Evolutionary conservation across 2,113 vertebrate species (phyloP), one percentile per base, ranked within the genome.

Genomic region (Channa argus): DNA sequence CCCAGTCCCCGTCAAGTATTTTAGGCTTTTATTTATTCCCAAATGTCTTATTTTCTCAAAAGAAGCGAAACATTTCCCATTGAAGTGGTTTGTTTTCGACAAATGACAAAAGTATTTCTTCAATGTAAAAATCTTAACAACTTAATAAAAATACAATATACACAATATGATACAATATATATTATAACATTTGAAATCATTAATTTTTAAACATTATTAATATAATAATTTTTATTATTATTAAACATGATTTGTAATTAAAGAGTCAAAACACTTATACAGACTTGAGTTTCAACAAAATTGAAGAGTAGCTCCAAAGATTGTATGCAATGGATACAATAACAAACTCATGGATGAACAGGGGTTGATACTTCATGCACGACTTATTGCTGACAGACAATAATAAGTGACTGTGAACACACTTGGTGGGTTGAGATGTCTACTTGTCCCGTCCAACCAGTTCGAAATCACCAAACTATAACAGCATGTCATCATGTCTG

Each of bases 41-140:
- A 79, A 59, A 65, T 52, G 63, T 47, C 34, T 67, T 6, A 33
- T 73, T 78, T 72, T 62, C 24, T 60, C 11, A 36, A 66, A 65
- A 56, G 38, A 73, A 54, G 13, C n/a, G 37, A 52, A 75, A 73
- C 46, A 49, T 47, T 43, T 59, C 24, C 10, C 14, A 59, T 3
- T 3, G 5, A 68, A 9, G 36, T 47, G 14, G 6, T 67, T 41
- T n/a, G n/a, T 24, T 24, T 24, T 24, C 1, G 24, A 24, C 24
- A 24, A 24, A 24, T 24, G 24, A 24, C 24, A 24, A 24, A 24
- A 24, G 24, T 24, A 24, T 24, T 24, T 24, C 1, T 24, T 24
- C 24, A 24, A 24, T 24, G 24, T 24, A 24, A 1, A 24, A 24
- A 24, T 24, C 1, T 24, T 24, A 24, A 24, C 24, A 24, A 24